phyloP scores from a whole-genome alignment of 2,113 vertebrate genomes.

The Macquaria ambigua region DNA sequence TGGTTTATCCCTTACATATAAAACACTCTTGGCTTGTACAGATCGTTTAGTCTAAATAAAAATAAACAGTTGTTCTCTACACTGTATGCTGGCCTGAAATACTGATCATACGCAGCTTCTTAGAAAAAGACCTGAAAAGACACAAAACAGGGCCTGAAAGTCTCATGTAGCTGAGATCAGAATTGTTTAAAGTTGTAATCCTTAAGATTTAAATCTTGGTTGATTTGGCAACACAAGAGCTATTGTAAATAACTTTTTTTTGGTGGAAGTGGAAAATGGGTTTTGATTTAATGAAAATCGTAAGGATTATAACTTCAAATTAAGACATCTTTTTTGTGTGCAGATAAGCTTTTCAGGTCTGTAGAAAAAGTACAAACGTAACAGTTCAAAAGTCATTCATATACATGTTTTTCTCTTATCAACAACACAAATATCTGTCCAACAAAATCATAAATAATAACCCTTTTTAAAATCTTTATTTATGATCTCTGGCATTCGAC shows the following conservation, averaged over 20 bases:
- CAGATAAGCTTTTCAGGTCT: slow-evolving; percentile 10
- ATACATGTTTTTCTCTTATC: slow-evolving; percentile 2
- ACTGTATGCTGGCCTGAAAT: slow-evolving; percentile 1
- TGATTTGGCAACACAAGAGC: neutral
- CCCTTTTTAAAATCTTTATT: slow-evolving; percentile 23
- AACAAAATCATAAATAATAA: slow-evolving; percentile 66
- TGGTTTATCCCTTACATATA: neutral
- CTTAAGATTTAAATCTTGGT: neutral
- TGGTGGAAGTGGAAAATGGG: neutral
- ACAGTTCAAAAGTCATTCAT: slow-evolving; percentile 1
- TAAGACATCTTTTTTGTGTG: neutral
- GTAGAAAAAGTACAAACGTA: slow-evolving; percentile 27
- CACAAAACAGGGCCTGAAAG: neutral
- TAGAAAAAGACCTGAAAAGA: slow-evolving; percentile 1
- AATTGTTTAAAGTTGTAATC: slow-evolving; percentile 1
- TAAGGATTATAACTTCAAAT: slow-evolving; percentile 36
- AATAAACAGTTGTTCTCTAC: neutral
- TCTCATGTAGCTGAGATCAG: neutral
- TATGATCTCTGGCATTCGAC: slow-evolving; percentile 20
- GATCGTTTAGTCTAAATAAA: neutral
- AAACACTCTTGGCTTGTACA: slow-evolving; percentile 28
- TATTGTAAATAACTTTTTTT: neutral
- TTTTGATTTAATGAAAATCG: neutral
- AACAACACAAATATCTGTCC: slow-evolving; percentile 44
- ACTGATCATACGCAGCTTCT: neutral